Evolutionary conservation across 2,113 vertebrate species (phyloP).

Genomic region (Sula dactylatra): DNA sequence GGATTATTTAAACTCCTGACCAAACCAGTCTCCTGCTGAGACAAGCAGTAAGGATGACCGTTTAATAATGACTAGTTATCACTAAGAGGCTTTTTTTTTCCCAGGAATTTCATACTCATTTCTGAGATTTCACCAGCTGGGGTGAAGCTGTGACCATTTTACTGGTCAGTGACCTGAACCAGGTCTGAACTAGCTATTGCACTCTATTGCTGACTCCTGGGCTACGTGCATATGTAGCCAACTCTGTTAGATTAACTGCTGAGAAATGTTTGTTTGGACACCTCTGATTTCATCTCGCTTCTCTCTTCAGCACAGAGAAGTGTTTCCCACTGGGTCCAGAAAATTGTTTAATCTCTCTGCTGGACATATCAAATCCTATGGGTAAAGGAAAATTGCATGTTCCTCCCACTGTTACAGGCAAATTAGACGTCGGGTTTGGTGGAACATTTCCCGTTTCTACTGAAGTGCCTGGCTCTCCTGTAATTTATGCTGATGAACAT

Average conservation of each 20-base stretch:
- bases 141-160: not conserved
- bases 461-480: not conserved
- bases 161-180: not conserved
- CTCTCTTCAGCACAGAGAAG: not conserved
- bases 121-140: not conserved
- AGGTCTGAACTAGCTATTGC: not conserved
- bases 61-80: not conserved
- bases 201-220: not conserved
- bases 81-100: not conserved
- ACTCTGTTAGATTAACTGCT: not conserved
- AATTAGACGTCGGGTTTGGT: not conserved
- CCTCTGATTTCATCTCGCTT: not conserved
- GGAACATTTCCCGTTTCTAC: not conserved
- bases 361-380: not conserved
- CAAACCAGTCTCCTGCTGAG: not conserved
- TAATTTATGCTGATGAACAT: not conserved
- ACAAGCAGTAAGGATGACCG: not conserved
- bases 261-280: constrained; percentile 13
- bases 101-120: not conserved
- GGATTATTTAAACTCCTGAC: not conserved
- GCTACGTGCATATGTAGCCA: not conserved
- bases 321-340: not conserved
- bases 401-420: not conserved
- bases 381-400: not conserved
- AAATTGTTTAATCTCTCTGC: constrained; percentile 1